Evolutionary conservation across 2,888 invertebrate genomes (phyloP).

Genomic region (Dichetophora obliterata): DNA sequence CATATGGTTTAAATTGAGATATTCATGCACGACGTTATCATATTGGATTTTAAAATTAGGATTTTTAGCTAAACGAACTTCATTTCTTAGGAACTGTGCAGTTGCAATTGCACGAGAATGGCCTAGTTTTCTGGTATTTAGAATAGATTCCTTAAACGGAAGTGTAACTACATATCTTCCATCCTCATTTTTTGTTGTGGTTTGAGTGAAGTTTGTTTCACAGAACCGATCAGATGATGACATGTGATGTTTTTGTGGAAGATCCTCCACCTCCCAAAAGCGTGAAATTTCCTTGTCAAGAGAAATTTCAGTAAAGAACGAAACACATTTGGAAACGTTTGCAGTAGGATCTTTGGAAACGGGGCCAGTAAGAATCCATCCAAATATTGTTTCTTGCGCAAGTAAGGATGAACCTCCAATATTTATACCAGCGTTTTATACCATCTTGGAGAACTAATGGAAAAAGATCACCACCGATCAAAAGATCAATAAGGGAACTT

Average conservation of each 20-base stretch:
- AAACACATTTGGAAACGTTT: too few relatives aligned
- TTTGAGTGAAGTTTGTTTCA: neutral
- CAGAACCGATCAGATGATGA: neutral
- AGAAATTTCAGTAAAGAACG: neutral
- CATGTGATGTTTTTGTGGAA: neutral
- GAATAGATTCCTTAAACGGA: neutral
- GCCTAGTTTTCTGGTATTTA: neutral
- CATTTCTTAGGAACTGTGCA: constrained; percentile 23
- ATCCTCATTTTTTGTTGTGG: neutral
- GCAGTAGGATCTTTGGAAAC: neutral
- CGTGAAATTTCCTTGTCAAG: neutral
- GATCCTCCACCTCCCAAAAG: too few relatives aligned
- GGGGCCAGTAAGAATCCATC: neutral
- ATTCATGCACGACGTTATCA: constrained; percentile 15
- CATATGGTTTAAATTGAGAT: constrained; percentile 7
- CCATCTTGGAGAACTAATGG: too few relatives aligned
- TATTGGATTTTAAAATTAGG: constrained; percentile 14
- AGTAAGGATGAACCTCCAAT: neutral
- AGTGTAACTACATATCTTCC: neutral
- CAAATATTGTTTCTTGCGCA: neutral
- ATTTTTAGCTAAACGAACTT: neutral
- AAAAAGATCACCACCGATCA: too few relatives aligned
- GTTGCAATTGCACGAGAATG: constrained; percentile 3
- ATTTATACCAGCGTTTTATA: neutral
- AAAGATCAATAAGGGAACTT: neutral